These are phyloP conservation scores for Gymnoscelis rufifasciata DNA, from an alignment of 2,888 invertebrate genomes.

Conservation along the genomic window DNA sequence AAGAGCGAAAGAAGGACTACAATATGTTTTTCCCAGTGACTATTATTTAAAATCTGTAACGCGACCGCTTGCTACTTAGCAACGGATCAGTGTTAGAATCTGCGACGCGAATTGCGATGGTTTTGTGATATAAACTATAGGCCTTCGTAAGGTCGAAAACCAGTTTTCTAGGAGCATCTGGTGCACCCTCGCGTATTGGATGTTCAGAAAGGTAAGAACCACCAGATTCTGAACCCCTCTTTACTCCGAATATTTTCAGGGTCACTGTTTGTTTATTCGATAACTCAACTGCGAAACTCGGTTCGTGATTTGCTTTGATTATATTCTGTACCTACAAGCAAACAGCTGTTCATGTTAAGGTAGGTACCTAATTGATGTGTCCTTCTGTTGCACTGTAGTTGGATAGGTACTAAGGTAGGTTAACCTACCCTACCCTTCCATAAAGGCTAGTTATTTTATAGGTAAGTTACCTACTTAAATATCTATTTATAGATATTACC, in stretches of 20 bases:
- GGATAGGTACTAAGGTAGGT: neutral
- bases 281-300: conserved; percentile 6
- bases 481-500: conserved; percentile 24
- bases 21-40: conserved; percentile 39
- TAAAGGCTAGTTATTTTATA: neutral
- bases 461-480: neutral
- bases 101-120: conserved; percentile 66
- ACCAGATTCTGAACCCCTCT: neutral
- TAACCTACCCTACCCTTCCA: neutral
- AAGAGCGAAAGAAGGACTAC: conserved; percentile 56
- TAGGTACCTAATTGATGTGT: neutral
- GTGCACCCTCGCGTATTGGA: conserved; percentile 71
- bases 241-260: conserved; percentile 35
- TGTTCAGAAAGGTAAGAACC: conserved; percentile 74
- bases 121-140: conserved; percentile 56
- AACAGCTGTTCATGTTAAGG: neutral
- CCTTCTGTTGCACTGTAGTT: neutral
- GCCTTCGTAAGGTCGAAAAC: conserved; percentile 42
- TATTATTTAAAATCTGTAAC: conserved; percentile 38
- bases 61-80: conserved; percentile 56
- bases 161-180: conserved; percentile 53
- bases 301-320: neutral
- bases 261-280: conserved; percentile 34
- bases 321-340: neutral
- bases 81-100: conserved; percentile 60